Evolutionary conservation across 2,888 invertebrate species (phyloP), one percentile per base, ranked within the genome.

Genomic region (Mythimna albipuncta): DNA sequence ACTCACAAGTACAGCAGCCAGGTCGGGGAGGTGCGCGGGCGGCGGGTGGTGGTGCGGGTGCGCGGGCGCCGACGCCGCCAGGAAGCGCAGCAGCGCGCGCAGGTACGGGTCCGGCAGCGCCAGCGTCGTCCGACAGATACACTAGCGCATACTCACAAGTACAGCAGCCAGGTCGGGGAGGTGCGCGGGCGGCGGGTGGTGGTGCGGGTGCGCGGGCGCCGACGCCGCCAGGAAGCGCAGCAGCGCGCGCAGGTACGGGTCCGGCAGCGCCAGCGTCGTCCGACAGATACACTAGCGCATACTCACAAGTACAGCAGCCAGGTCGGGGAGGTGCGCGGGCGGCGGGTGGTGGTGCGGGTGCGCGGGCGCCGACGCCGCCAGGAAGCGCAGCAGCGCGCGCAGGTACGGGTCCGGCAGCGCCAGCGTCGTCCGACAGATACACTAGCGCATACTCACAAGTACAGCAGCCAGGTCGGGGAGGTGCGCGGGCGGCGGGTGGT

Each of bases 51-150:
- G 98, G 98, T 80, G 86, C 65, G 83, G 85, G 78, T 81, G 86
- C 74, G 93, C 91, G 32, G 90, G 89, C 66, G 89, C 97, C 67
- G 98, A 98, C 50, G 98, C 97, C 0, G 99, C 98, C 77, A 99
- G 97, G 96, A 99, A 99, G 64, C 98, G 97, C 96, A 99, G 99
- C 92, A 99, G 98, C 9, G 98, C 98, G 88, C 98, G 97, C 79
- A 99, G 97, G 95, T 99, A 99, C 0, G 99, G 98, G 97, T 99
- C 98, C n/a, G 97, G 97, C 67, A 99, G 97, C 90, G 98, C 98
- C 32, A 97, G 96, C 85, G 97, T 99, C 98, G 84, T 98, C 98
- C 65, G 98, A 98, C 91, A 98, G 99, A 44, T 13, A 44, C 13
- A 19, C 19, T 50, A 6, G 38, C 38, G 59, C 59, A 59, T 11